phyloP scores from a whole-genome alignment of 1,140 invertebrate species.

The Achroia grisella region DNA sequence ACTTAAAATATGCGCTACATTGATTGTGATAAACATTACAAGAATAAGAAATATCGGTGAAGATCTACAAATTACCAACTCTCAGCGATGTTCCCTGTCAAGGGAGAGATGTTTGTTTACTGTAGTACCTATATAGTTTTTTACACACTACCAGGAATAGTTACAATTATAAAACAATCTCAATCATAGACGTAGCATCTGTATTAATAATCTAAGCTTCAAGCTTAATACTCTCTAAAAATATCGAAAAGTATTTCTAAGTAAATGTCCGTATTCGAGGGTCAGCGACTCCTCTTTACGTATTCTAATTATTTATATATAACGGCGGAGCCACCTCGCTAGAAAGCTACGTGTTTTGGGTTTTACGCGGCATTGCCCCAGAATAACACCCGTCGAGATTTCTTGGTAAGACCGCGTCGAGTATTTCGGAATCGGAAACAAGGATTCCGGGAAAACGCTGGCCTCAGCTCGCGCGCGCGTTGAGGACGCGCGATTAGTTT shows the following conservation, averaged over 20 bases:
- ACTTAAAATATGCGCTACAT: too few relatives aligned
- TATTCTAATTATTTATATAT: slow-evolving; percentile 60
- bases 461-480: slow-evolving; percentile 34
- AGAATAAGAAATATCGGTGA: too few relatives aligned
- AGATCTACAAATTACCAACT: too few relatives aligned
- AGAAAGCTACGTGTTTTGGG: slow-evolving; percentile 58
- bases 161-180: too few relatives aligned
- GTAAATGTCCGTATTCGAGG: slow-evolving; percentile 33
- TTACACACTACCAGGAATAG: too few relatives aligned
- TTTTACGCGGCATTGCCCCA: slow-evolving; percentile 59
- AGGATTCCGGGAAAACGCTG: slow-evolving; percentile 61
- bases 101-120: too few relatives aligned
- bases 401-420: slow-evolving; percentile 53
- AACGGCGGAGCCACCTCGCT: slow-evolving; percentile 49
- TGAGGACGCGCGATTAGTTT: slow-evolving; percentile 12
- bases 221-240: too few relatives aligned
- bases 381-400: slow-evolving; percentile 57
- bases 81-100: too few relatives aligned
- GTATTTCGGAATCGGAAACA: slow-evolving; percentile 70
- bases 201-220: too few relatives aligned
- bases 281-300: slow-evolving; percentile 53
- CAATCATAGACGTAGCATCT: too few relatives aligned
- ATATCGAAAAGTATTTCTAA: slow-evolving; percentile 16
- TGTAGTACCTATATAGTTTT: too few relatives aligned
- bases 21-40: too few relatives aligned